These are phyloP conservation scores for Sinocyclocheilus grahami DNA, from an alignment of 2,113 vertebrate species.

Conservation along the genomic window DNA sequence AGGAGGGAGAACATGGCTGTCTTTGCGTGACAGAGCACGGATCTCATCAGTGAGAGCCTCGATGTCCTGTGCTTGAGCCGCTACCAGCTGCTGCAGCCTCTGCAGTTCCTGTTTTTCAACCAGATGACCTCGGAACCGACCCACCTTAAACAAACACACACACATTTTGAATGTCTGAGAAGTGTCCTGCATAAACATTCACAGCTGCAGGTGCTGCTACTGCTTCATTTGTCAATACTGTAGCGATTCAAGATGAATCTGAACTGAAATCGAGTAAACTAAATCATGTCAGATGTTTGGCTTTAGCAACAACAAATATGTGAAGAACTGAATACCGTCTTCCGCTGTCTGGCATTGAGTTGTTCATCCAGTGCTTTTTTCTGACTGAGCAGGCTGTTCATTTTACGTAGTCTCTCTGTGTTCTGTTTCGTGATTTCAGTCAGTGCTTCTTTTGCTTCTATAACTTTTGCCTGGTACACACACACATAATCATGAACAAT, in stretches of 20 bases:
- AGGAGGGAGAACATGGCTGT: conserved; percentile 70
- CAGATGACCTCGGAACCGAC: conserved; percentile 72
- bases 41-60: conserved; percentile 77
- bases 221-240: not conserved
- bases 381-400: conserved; percentile 75
- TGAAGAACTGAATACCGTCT: conserved; percentile 68
- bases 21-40: conserved; percentile 70
- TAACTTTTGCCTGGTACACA: conserved; percentile 75
- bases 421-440: conserved; percentile 78
- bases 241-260: not conserved
- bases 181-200: not conserved
- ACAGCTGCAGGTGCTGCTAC: not conserved
- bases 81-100: conserved; percentile 71
- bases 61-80: conserved; percentile 61
- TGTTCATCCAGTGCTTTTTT: conserved; percentile 77
- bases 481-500: conserved; percentile 1
- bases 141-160: conserved; percentile 69
- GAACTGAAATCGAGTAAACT: not conserved
- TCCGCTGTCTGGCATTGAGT: conserved; percentile 74
- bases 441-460: conserved; percentile 67
- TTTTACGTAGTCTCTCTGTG: conserved; percentile 74
- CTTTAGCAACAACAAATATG: not conserved
- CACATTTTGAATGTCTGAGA: not conserved
- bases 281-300: not conserved
- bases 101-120: conserved; percentile 67